These are phyloP conservation scores for Heliangelus exortis DNA, from an alignment of 2,797 vertebrate species.

Conservation along the genomic window DNA sequence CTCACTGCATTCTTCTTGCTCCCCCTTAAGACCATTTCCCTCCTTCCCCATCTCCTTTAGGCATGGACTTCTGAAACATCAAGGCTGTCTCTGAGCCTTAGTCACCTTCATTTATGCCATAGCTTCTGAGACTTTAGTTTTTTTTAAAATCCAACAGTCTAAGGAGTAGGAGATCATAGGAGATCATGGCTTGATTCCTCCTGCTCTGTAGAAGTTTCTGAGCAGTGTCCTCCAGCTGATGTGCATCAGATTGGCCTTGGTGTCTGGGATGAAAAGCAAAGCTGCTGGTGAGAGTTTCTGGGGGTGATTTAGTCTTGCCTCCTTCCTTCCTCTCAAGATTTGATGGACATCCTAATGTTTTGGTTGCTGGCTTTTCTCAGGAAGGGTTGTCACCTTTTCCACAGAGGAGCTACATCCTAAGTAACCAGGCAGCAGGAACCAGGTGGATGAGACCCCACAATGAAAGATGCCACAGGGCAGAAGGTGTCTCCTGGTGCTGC, in stretches of 20 bases:
- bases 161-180: not conserved
- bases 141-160: not conserved
- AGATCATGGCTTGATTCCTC: not conserved
- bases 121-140: too few species aligned
- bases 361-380: not conserved
- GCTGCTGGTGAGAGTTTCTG: not conserved
- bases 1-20: not conserved
- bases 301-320: not conserved
- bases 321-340: not conserved
- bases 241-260: not conserved
- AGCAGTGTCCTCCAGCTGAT: not conserved
- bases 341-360: not conserved
- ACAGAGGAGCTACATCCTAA: rapidly evolving
- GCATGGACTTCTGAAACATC: not conserved
- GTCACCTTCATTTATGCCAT: not conserved
- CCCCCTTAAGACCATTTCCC: not conserved
- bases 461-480: rapidly evolving
- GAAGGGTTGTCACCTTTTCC: not conserved
- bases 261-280: not conserved
- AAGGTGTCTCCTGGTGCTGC: not conserved
- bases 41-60: not conserved
- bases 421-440: too few species aligned
- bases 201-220: not conserved
- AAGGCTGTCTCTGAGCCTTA: not conserved
- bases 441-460: rapidly evolving